These are phyloP conservation scores for Coreius guichenoti DNA, from an alignment of 2,797 vertebrate species.

Conservation along the genomic window DNA sequence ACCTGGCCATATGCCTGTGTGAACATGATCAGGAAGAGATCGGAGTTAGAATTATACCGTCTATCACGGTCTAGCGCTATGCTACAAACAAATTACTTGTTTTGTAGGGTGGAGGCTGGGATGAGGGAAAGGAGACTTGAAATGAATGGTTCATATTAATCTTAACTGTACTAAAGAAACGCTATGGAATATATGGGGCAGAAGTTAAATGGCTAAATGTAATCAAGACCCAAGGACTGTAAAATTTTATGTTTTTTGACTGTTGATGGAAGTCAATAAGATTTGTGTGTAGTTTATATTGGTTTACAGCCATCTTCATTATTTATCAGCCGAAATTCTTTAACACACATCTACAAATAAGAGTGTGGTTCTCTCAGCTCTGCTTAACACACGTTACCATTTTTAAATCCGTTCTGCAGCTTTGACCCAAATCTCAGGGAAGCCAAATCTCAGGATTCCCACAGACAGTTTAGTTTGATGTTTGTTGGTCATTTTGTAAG, in stretches of 20 bases:
- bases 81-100: not conserved
- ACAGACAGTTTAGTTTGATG: conserved; percentile 7
- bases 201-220: not conserved
- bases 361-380: not conserved
- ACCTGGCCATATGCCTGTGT: conserved; percentile 94
- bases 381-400: not conserved
- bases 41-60: not conserved
- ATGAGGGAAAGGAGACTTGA: not conserved
- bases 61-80: not conserved
- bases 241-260: not conserved
- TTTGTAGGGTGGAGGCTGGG: not conserved
- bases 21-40: conserved; percentile 13
- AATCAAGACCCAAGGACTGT: not conserved
- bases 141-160: not conserved
- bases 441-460: conserved; percentile 19
- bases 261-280: not conserved
- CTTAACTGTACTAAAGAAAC: not conserved
- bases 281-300: not conserved
- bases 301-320: not conserved
- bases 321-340: not conserved
- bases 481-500: not conserved
- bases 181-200: not conserved
- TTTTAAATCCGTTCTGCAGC: not conserved
- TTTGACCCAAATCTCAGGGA: not conserved
- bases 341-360: not conserved